Conservation (phyloP, 2,113 vertebrate species). For the Podocnemis expansa region DNA sequence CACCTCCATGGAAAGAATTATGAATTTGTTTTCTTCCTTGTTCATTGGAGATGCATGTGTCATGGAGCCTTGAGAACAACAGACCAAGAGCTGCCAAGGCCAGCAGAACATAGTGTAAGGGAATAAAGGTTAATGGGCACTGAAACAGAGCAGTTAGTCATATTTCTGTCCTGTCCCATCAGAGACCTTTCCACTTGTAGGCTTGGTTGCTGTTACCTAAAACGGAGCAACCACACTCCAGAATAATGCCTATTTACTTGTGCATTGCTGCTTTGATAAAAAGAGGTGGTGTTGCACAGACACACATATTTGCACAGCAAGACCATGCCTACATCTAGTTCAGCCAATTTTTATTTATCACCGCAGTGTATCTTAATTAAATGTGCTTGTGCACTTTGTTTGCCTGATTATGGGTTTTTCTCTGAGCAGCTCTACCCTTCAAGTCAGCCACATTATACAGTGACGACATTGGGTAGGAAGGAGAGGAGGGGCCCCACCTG, state of each 20-base stretch:
- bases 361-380: fast-evolving
- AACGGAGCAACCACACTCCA: background rate
- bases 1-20: background rate
- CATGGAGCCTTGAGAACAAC: background rate
- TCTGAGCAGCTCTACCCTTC: background rate
- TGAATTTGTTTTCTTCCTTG: background rate
- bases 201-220: background rate
- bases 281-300: background rate
- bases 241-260: background rate
- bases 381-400: fast-evolving
- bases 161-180: background rate
- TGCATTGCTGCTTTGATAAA: background rate
- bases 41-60: background rate
- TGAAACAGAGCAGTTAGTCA: background rate
- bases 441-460: fast-evolving
- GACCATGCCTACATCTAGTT: background rate
- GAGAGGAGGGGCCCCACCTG: background rate
- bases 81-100: background rate
- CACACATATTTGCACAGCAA: background rate
- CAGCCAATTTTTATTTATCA: background rate
- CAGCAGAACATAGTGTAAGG: background rate
- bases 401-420: background rate
- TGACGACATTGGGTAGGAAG: fast-evolving
- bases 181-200: background rate
- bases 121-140: background rate